phyloP scores from a whole-genome alignment of 2,113 vertebrate species.

The Mobula hypostoma region DNA sequence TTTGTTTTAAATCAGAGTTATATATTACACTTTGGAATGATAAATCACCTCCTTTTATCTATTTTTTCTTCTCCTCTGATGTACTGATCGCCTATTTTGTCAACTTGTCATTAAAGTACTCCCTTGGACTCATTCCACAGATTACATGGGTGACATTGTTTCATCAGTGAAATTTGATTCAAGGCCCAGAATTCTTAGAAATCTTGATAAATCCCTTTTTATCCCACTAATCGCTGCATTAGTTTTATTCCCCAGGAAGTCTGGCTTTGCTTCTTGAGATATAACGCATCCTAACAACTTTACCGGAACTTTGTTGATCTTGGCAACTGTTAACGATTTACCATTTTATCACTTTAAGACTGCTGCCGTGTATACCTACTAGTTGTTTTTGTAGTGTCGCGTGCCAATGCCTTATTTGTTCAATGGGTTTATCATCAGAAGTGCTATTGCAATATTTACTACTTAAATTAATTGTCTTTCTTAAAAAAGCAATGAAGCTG shows the following conservation, averaged over 20 bases:
- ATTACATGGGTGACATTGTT: not conserved
- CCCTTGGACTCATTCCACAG: not conserved
- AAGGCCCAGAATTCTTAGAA: not conserved
- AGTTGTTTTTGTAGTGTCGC: not conserved
- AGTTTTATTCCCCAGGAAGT: not conserved
- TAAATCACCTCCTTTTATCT: not conserved
- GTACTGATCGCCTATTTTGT: not conserved
- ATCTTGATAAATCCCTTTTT: not conserved
- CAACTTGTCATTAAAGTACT: not conserved
- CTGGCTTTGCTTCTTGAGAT: not conserved
- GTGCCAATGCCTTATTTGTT: not conserved
- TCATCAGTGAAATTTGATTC: not conserved
- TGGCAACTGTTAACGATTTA: not conserved
- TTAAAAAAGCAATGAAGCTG: not conserved
- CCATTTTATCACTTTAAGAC: not conserved
- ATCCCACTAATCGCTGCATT: not conserved
- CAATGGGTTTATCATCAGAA: not conserved
- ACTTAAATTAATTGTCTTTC: slow-evolving; percentile 19
- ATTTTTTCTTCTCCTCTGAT: not conserved
- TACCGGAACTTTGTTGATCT: not conserved
- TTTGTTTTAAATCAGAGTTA: not conserved
- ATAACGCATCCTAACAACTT: not conserved
- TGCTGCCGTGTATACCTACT: not conserved
- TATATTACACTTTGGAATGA: not conserved
- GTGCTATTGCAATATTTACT: not conserved